A percentile compares a stretch with the other conserved stretches of the same genome.
These are phyloP conservation scores for Drosophila dunni DNA, from an alignment of 1,140 invertebrate genomes.

Conservation along the genomic window DNA sequence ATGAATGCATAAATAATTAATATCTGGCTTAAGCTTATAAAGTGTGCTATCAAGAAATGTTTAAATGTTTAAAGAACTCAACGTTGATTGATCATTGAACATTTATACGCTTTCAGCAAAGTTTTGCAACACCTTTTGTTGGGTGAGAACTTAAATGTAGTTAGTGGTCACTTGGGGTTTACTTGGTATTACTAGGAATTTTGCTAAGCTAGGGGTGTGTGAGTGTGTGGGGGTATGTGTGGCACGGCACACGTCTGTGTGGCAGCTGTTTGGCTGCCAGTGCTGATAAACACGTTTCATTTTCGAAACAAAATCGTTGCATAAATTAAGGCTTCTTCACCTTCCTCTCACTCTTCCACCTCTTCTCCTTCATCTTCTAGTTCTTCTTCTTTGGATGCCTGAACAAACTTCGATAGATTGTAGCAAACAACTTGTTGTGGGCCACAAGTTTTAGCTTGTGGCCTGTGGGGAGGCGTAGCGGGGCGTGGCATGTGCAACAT, in stretches of 20 bases:
- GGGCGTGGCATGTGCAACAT: constrained; percentile 2
- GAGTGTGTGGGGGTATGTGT: neutral
- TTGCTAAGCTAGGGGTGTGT: neutral
- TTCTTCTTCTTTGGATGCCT: constrained; percentile 49
- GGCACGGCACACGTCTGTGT: neutral
- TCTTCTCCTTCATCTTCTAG: too few relatives aligned
- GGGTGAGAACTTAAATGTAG: constrained; percentile 3
- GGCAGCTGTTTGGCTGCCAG: constrained; percentile 5
- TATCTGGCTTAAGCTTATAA: too few relatives aligned
- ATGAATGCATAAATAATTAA: too few relatives aligned
- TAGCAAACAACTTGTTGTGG: constrained; percentile 11
- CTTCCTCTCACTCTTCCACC: too few relatives aligned
- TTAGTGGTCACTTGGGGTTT: constrained; percentile 14
- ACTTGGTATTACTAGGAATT: constrained; percentile 10
- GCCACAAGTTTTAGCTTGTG: neutral
- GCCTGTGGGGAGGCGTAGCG: neutral
- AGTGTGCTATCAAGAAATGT: neutral
- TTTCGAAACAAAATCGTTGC: constrained; percentile 65
- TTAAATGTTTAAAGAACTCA: neutral
- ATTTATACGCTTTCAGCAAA: constrained; percentile 2
- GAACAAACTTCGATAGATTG: constrained; percentile 59
- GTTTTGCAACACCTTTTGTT: neutral
- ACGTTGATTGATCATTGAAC: constrained; percentile 3
- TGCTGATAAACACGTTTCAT: constrained; percentile 67
- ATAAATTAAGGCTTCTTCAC: constrained; percentile 63